Evolutionary conservation across 2,888 invertebrate species (phyloP).

Genomic region (Synergus itoensis): DNA sequence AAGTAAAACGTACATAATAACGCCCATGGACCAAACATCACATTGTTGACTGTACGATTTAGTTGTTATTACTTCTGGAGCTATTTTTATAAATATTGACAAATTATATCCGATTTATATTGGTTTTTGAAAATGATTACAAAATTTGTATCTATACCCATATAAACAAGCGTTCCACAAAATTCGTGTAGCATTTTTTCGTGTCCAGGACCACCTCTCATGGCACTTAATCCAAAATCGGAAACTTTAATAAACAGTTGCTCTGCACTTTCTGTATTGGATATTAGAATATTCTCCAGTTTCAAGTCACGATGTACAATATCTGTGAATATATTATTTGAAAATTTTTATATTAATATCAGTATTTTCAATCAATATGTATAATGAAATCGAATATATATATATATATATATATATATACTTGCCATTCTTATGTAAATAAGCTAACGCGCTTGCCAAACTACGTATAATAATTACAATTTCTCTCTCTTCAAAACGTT

Average conservation of each 20-base stretch:
- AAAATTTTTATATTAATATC: neutral
- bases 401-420: neutral
- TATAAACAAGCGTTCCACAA: conserved; percentile 81
- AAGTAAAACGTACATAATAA: conserved; percentile 79
- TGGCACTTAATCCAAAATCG: conserved; percentile 81
- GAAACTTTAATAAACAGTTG: conserved; percentile 80
- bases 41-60: conserved; percentile 81
- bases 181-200: conserved; percentile 80
- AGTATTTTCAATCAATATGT: neutral
- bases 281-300: conserved; percentile 79
- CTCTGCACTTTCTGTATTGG: conserved; percentile 61
- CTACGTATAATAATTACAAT: conserved; percentile 73
- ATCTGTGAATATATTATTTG: conserved; percentile 64
- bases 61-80: conserved; percentile 80
- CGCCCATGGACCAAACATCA: conserved; percentile 82
- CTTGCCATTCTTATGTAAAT: conserved; percentile 78
- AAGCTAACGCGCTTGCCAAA: conserved; percentile 74
- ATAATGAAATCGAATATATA: neutral
- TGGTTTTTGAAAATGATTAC: conserved; percentile 9
- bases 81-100: conserved; percentile 66
- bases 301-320: conserved; percentile 79
- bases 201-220: conserved; percentile 78
- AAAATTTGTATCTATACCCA: conserved; percentile 75
- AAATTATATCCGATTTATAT: neutral
- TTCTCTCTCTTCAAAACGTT: conserved; percentile 73